These are phyloP conservation scores for Sylvicola fuscatus DNA, from an alignment of 2,888 invertebrate genomes.

Conservation along the genomic window DNA sequence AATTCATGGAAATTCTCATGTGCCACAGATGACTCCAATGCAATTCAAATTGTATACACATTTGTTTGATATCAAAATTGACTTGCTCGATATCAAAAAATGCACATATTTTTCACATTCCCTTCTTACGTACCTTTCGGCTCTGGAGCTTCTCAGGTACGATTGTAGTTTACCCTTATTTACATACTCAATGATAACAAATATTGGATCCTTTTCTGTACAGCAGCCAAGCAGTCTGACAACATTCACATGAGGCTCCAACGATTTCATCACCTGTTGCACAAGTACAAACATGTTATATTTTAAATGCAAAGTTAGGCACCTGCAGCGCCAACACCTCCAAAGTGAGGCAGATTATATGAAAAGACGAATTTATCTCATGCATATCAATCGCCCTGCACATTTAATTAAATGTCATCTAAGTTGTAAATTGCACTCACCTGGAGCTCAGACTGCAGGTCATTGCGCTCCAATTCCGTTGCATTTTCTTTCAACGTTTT, in stretches of 20 bases:
- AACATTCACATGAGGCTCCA: slow-evolving; percentile 80
- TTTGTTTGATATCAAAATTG: no score
- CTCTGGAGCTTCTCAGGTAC: slow-evolving; percentile 66
- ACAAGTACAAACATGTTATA: neutral
- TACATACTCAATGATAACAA: slow-evolving; percentile 85
- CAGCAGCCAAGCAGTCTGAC: slow-evolving; percentile 76
- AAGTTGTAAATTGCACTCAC: slow-evolving; percentile 12
- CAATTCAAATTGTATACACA: neutral
- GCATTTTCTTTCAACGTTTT: slow-evolving; percentile 90
- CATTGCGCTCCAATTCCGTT: slow-evolving; percentile 65
- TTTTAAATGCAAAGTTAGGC: no score
- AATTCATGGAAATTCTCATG: neutral
- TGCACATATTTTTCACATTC: no score
- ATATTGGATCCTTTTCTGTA: slow-evolving; percentile 75
- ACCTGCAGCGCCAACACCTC: no score
- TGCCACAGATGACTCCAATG: neutral
- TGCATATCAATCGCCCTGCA: no score
- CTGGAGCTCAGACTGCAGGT: slow-evolving; percentile 68
- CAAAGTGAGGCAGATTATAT: no score
- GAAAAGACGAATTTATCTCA: no score
- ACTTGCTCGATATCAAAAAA: no score
- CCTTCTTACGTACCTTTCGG: slow-evolving; percentile 36
- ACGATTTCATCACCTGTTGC: slow-evolving; percentile 71
- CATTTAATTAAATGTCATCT: neutral
- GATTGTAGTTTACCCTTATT: slow-evolving; percentile 76